Conservation (phyloP, 2,113 vertebrate species). For the Stercorarius parasiticus region DNA sequence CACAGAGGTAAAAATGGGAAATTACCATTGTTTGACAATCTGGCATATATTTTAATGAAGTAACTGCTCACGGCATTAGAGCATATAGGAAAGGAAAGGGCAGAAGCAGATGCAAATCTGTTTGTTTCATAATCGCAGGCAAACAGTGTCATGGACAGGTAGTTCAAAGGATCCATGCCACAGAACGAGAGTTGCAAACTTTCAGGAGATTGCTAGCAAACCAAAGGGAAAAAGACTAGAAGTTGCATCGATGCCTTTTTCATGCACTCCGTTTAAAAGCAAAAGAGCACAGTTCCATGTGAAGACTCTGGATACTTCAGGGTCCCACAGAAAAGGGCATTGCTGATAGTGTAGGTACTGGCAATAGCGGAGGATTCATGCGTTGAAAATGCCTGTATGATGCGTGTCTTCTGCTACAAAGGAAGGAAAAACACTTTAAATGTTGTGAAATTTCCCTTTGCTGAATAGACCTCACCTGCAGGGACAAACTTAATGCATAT, state of each 20-base stretch:
- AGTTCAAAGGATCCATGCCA: neutral
- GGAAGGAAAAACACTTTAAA: neutral
- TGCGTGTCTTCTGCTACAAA: neutral
- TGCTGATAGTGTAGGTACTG: neutral
- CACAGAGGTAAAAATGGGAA: neutral
- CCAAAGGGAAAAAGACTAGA: neutral
- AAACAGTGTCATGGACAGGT: neutral
- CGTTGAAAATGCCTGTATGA: neutral
- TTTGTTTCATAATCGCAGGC: neutral
- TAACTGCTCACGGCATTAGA: neutral
- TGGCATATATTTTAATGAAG: neutral
- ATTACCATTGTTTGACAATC: neutral
- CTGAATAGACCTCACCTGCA: neutral
- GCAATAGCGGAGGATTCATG: neutral
- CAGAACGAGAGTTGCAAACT: fast-evolving
- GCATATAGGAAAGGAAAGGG: neutral
- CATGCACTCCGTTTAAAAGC: neutral
- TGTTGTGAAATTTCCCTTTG: neutral
- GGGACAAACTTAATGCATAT: neutral
- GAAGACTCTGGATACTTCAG: neutral
- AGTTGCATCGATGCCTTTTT: neutral
- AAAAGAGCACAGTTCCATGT: neutral
- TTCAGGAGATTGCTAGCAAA: neutral
- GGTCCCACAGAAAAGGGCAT: neutral
- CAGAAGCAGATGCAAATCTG: neutral